Conservation (phyloP, 2,888 invertebrate species). For the Coenonympha glycerion region DNA sequence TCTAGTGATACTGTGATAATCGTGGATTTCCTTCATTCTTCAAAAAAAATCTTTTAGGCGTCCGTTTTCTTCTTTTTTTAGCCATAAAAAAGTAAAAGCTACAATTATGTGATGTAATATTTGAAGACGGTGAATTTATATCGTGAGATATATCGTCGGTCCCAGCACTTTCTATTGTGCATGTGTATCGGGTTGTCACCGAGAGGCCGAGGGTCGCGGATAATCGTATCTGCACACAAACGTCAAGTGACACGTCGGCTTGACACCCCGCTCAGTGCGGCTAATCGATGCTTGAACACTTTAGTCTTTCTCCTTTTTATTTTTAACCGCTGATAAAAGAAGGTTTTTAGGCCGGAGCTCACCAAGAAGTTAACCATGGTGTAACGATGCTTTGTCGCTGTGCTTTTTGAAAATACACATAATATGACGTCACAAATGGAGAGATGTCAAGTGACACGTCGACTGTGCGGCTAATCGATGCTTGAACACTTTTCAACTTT, state of each 20-base stretch:
- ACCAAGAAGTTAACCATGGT: too few species aligned
- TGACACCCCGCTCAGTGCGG: slow-evolving; percentile 56
- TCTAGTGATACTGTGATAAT: too few species aligned
- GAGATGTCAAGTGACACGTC: slow-evolving; percentile 44
- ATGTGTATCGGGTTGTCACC: slow-evolving; percentile 42
- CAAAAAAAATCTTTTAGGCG: too few species aligned
- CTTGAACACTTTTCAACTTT: slow-evolving; percentile 27
- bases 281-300: slow-evolving; percentile 27
- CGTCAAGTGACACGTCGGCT: slow-evolving; percentile 45
- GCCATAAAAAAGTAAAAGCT: too few species aligned
- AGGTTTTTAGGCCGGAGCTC: too few species aligned
- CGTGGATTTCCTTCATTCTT: too few species aligned
- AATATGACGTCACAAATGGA: too few species aligned
- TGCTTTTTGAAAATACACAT: too few species aligned
- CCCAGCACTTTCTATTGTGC: slow-evolving; percentile 3
- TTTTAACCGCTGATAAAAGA: too few species aligned
- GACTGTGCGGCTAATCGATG: slow-evolving; percentile 42
- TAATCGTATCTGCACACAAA: slow-evolving; percentile 68
- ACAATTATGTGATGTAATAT: too few species aligned
- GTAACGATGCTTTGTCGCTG: too few species aligned
- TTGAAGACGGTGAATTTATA: background rate
- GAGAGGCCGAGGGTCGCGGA: slow-evolving; percentile 44
- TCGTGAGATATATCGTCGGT: background rate
- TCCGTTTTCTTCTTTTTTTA: too few species aligned
- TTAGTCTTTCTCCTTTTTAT: slow-evolving; percentile 30